phyloP scores from a whole-genome alignment of 2,113 vertebrate species.

The Tachuris rubrigastra region DNA sequence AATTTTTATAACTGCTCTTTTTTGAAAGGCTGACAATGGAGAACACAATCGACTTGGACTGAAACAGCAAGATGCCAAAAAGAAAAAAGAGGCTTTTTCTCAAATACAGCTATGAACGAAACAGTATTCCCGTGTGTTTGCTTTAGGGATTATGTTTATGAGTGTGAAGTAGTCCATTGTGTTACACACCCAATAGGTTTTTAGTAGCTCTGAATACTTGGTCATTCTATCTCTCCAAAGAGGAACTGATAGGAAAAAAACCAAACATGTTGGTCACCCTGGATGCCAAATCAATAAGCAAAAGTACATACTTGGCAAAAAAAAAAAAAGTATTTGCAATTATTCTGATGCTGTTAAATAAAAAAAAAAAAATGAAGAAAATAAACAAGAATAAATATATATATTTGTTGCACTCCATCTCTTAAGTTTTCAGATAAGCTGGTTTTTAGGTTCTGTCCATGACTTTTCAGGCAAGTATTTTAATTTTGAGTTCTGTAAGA shows the following conservation, averaged over 20 bases:
- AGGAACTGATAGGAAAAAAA: background rate
- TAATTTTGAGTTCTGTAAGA: background rate
- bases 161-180: slow-evolving; percentile 42
- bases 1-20: background rate
- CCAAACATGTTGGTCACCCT: slow-evolving; percentile 20
- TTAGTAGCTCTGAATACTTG: slow-evolving; percentile 49
- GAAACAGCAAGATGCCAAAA: background rate
- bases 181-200: slow-evolving; percentile 36
- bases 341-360: background rate
- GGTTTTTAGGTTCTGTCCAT: background rate
- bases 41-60: background rate
- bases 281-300: background rate
- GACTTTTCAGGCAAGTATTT: background rate
- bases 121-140: background rate
- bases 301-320: background rate
- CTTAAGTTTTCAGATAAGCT: background rate
- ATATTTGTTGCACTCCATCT: slow-evolving; percentile 5
- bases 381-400: slow-evolving; percentile 52
- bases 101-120: background rate
- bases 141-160: slow-evolving; percentile 20
- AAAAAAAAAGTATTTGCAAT: background rate
- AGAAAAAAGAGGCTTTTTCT: background rate
- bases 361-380: background rate
- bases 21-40: background rate
- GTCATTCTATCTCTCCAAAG: background rate